These are phyloP conservation scores for Actinia tenebrosa DNA, from an alignment of 64 coral and sea anemone genomes.

Conservation along the genomic window DNA sequence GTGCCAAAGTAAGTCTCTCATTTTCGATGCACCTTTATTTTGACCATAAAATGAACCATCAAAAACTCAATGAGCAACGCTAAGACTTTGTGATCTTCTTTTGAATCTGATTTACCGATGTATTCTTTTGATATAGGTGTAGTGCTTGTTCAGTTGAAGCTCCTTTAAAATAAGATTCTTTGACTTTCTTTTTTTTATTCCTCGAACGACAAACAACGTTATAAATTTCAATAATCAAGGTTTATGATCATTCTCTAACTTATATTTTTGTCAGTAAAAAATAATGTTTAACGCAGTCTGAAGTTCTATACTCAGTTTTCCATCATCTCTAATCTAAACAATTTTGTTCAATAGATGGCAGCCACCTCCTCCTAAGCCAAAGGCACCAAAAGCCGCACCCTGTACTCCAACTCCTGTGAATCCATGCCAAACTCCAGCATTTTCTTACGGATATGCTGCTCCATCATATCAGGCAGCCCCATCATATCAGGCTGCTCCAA, in stretches of 20 bases:
- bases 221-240: too few species aligned
- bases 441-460: conserved; percentile 2
- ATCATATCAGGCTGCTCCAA: neutral
- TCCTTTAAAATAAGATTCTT: too few species aligned
- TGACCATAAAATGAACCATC: neutral
- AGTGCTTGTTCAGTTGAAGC: neutral
- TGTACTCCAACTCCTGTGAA: conserved; percentile 15
- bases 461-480: neutral
- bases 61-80: neutral
- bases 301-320: neutral
- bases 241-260: too few species aligned
- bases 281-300: too few species aligned
- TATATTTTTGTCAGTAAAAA: too few species aligned
- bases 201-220: too few species aligned
- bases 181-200: too few species aligned
- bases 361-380: conserved; percentile 29
- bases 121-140: neutral
- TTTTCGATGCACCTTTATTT: neutral
- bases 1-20: conserved; percentile 22
- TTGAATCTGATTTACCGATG: neutral
- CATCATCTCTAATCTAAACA: neutral
- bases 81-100: too few species aligned
- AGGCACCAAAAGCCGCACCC: conserved; percentile 9
- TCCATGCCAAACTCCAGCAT: conserved; percentile 35
- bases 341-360: neutral